Conservation (phyloP, 2,888 invertebrate species). For the Tryphoninae sp. region DNA sequence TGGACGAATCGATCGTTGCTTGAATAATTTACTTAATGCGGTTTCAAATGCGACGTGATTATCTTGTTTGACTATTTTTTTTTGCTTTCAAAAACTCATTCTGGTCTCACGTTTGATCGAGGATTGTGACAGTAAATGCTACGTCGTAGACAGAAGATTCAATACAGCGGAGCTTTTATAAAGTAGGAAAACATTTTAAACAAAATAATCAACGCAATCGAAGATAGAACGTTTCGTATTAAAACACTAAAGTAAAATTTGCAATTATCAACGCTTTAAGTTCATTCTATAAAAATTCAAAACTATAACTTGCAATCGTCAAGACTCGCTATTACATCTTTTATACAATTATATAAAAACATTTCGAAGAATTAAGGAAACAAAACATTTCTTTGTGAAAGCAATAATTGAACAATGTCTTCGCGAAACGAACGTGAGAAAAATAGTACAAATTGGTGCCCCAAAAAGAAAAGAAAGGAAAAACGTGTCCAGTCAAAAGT, state of each 20-base stretch:
- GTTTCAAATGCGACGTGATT: slow-evolving; percentile 36
- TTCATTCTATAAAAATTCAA: no score
- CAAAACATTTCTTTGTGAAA: neutral
- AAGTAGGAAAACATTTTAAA: no score
- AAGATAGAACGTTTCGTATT: no score
- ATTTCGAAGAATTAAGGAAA: no score
- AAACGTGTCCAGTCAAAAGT: neutral
- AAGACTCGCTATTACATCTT: no score
- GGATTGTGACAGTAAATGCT: neutral
- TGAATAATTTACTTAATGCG: slow-evolving; percentile 56
- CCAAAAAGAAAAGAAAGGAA: slow-evolving; percentile 26
- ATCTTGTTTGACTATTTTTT: neutral
- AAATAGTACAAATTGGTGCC: slow-evolving; percentile 24
- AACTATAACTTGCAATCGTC: no score
- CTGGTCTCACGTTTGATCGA: neutral
- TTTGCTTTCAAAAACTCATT: neutral
- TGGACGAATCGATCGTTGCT: neutral
- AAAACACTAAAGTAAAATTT: no score
- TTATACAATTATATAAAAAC: no score
- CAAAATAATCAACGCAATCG: no score
- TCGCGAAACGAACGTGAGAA: neutral
- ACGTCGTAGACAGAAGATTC: neutral
- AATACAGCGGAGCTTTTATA: neutral
- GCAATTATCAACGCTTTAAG: no score
- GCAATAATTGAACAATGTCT: slow-evolving; percentile 3